These are phyloP conservation scores for Neosilurus hyrtlii DNA, from an alignment of 2,797 vertebrate species.

Conservation along the genomic window DNA sequence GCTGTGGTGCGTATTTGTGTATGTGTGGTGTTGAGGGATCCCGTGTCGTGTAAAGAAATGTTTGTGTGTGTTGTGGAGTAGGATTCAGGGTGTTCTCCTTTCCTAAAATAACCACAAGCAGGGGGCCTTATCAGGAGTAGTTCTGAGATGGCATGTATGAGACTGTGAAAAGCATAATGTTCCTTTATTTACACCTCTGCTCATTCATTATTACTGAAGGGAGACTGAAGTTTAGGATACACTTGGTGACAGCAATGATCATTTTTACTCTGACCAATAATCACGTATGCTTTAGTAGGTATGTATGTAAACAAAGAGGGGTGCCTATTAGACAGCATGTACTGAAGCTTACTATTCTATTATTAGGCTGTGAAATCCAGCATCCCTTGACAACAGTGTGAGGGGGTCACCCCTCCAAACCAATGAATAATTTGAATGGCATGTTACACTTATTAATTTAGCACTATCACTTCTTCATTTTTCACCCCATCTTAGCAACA, in stretches of 20 bases:
- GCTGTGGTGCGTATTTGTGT: not conserved
- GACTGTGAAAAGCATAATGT: not conserved
- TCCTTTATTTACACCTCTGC: not conserved
- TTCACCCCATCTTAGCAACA: not conserved
- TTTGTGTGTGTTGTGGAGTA: slow-evolving; percentile 44
- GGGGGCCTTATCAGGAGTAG: slow-evolving; percentile 55
- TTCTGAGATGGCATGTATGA: not conserved
- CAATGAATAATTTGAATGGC: not conserved
- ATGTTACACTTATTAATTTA: not conserved
- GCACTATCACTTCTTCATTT: not conserved
- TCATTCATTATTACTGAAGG: not conserved
- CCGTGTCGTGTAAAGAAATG: not conserved
- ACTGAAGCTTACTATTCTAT: not conserved
- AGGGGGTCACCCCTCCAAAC: not conserved
- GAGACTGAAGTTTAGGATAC: not conserved
- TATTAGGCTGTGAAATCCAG: not conserved
- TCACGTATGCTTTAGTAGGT: not conserved
- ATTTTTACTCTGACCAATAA: too few species aligned
- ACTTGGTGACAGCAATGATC: not conserved
- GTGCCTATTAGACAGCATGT: not conserved
- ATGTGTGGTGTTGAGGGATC: not conserved
- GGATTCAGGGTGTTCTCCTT: slow-evolving; percentile 63
- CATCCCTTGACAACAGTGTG: not conserved
- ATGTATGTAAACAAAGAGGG: not conserved
- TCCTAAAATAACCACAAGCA: slow-evolving; percentile 69